phyloP scores from a whole-genome alignment of 2,797 vertebrate genomes.

The Apogon hyalosoma region DNA sequence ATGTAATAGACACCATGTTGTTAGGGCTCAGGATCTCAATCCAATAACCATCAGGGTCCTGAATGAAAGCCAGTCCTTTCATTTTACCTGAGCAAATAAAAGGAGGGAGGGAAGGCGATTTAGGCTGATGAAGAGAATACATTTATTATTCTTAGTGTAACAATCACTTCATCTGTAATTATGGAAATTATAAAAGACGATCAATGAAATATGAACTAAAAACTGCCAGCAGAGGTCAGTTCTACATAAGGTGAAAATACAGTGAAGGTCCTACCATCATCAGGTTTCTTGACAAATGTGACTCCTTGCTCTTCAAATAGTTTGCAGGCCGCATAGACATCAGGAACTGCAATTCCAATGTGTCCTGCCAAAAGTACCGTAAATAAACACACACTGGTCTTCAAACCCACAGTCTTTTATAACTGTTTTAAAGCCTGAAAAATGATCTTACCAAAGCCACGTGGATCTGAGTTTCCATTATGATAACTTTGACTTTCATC shows the following conservation, averaged over 20 bases:
- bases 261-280: slow-evolving; percentile 87
- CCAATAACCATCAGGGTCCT: slow-evolving; percentile 99
- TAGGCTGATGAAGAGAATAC: too few species aligned
- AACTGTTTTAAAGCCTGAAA: background rate
- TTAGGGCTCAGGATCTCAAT: slow-evolving; percentile 98
- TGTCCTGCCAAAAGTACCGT: slow-evolving; percentile 85
- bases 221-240: too few species aligned
- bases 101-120: accelerated
- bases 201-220: too few species aligned
- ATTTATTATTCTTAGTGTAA: too few species aligned
- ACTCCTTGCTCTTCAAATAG: slow-evolving; percentile 95
- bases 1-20: slow-evolving; percentile 89
- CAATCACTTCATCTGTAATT: too few species aligned
- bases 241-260: too few species aligned
- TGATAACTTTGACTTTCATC: slow-evolving; percentile 92
- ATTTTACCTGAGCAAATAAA: slow-evolving; percentile 89
- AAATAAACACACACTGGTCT: slow-evolving; percentile 5
- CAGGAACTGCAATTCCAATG: slow-evolving; percentile 96
- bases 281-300: slow-evolving; percentile 96
- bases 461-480: slow-evolving; percentile 95
- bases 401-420: background rate
- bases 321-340: slow-evolving; percentile 92
- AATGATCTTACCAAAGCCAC: slow-evolving; percentile 90
- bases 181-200: too few species aligned
- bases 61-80: slow-evolving; percentile 97